Percentiles rank a stretch among this genome's conserved stretches.
These are phyloP conservation scores for Bhutanitis thaidina DNA, from an alignment of 2,888 invertebrate species.

Conservation along the genomic window DNA sequence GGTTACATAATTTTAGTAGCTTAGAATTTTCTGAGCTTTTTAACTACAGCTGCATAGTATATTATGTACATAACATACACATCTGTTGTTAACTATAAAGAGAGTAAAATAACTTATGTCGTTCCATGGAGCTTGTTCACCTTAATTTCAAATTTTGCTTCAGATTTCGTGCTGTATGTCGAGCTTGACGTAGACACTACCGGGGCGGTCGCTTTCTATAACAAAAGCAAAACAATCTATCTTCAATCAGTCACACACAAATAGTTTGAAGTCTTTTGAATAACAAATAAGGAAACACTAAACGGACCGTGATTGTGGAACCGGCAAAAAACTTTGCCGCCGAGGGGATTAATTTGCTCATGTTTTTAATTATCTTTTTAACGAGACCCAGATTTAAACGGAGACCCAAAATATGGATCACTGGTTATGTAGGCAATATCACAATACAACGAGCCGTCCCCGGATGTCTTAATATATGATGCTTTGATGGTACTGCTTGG, in stretches of 20 bases:
- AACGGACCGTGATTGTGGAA: constrained; percentile 53
- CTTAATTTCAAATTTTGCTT: constrained; percentile 82
- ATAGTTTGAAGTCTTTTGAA: not conserved
- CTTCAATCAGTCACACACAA: not conserved
- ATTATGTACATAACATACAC: not conserved
- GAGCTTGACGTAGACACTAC: constrained; percentile 57
- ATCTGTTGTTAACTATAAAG: not conserved
- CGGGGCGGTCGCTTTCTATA: constrained; percentile 62
- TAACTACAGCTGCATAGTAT: not conserved
- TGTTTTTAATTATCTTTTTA: constrained; percentile 48
- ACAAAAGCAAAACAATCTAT: constrained; percentile 25
- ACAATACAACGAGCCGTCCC: constrained; percentile 10
- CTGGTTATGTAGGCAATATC: constrained; percentile 5
- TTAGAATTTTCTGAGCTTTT: constrained; percentile 17
- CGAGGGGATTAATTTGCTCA: constrained; percentile 66
- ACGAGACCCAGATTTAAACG: constrained; percentile 54
- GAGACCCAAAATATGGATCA: constrained; percentile 17
- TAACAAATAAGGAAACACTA: constrained; percentile 16
- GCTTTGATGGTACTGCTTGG: too few species aligned
- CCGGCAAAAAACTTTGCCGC: constrained; percentile 56
- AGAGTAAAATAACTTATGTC: not conserved
- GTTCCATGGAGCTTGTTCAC: constrained; percentile 36
- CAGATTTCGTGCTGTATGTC: constrained; percentile 80
- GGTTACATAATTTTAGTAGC: constrained; percentile 60
- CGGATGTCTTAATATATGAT: too few species aligned